Conservation (phyloP, 1,140 invertebrate species). For the Ceratina australensis region DNA sequence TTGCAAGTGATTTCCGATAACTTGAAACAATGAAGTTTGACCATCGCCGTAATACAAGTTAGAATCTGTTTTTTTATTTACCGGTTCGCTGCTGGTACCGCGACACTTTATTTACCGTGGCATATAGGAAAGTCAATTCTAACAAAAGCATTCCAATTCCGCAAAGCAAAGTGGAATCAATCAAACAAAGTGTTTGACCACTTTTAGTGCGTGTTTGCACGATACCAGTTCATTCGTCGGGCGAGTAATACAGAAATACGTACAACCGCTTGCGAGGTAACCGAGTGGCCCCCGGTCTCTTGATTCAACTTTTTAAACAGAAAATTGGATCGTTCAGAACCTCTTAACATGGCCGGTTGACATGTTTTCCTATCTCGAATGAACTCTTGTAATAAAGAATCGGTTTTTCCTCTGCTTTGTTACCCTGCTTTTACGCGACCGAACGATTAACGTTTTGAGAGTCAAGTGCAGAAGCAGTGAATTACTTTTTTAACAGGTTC, state of each 20-base stretch:
- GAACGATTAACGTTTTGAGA: too few relatives aligned
- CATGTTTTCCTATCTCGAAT: not conserved
- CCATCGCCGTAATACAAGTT: not conserved
- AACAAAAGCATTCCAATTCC: constrained; percentile 6
- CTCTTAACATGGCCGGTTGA: too few relatives aligned
- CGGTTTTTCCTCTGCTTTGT: too few relatives aligned
- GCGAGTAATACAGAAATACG: not conserved
- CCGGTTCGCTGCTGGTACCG: too few relatives aligned
- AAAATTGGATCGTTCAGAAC: not conserved
- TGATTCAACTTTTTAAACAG: constrained; percentile 3
- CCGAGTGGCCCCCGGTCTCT: not conserved
- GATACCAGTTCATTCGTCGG: not conserved
- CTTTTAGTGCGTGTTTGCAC: not conserved
- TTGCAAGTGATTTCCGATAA: too few relatives aligned
- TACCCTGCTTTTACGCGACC: too few relatives aligned
- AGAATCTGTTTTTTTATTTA: not conserved
- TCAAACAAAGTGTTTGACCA: not conserved
- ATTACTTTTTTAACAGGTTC: too few relatives aligned
- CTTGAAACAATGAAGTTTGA: too few relatives aligned
- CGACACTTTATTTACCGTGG: not conserved
- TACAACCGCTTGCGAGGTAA: constrained; percentile 16
- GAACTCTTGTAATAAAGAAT: not conserved
- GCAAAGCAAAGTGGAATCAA: not conserved
- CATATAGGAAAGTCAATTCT: not conserved
- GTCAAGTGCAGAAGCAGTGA: too few relatives aligned